These are phyloP conservation scores for Scaptomyza tumidula DNA, from an alignment of 2,888 invertebrate species.

Conservation along the genomic window DNA sequence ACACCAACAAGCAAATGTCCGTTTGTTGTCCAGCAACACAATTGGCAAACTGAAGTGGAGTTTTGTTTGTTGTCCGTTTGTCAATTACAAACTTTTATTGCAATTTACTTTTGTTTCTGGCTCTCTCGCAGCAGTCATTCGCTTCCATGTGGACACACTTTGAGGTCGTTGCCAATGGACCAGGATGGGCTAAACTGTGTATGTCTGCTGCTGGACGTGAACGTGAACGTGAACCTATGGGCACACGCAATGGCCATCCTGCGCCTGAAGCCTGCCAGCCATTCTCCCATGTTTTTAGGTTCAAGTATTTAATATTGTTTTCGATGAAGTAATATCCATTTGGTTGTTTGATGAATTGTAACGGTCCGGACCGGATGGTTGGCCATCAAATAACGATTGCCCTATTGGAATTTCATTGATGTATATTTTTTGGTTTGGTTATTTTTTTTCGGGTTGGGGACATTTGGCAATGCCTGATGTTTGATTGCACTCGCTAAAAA, in stretches of 20 bases:
- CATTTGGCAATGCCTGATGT: slow-evolving; percentile 16
- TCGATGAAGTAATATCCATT: slow-evolving; percentile 78
- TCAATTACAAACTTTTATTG: slow-evolving; percentile 82
- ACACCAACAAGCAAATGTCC: slow-evolving; percentile 16
- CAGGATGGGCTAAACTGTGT: not conserved
- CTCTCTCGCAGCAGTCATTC: slow-evolving; percentile 62
- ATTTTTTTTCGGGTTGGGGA: not conserved
- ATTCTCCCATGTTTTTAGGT: slow-evolving; percentile 60
- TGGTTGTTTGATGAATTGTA: slow-evolving; percentile 75
- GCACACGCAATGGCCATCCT: slow-evolving; percentile 3
- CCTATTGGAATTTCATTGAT: slow-evolving; percentile 68
- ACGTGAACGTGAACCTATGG: slow-evolving; percentile 15
- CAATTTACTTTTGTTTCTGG: slow-evolving; percentile 79
- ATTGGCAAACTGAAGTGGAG: slow-evolving; percentile 62
- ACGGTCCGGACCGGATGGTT: slow-evolving; percentile 48
- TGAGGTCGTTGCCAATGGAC: slow-evolving; percentile 63
- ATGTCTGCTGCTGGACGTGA: slow-evolving; percentile 4
- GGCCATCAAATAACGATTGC: slow-evolving; percentile 62
- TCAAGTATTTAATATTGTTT: slow-evolving; percentile 79
- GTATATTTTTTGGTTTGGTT: slow-evolving; percentile 17
- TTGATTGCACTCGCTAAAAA: slow-evolving; percentile 39
- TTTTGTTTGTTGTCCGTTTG: slow-evolving; percentile 80
- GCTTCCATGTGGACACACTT: slow-evolving; percentile 51
- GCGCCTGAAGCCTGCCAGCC: slow-evolving; percentile 28
- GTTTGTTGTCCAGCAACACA: slow-evolving; percentile 41